A percentile compares a stretch with the other conserved stretches of the same genome.
Conservation (phyloP, 2,888 invertebrate genomes). For the Chouioia cunea region DNA sequence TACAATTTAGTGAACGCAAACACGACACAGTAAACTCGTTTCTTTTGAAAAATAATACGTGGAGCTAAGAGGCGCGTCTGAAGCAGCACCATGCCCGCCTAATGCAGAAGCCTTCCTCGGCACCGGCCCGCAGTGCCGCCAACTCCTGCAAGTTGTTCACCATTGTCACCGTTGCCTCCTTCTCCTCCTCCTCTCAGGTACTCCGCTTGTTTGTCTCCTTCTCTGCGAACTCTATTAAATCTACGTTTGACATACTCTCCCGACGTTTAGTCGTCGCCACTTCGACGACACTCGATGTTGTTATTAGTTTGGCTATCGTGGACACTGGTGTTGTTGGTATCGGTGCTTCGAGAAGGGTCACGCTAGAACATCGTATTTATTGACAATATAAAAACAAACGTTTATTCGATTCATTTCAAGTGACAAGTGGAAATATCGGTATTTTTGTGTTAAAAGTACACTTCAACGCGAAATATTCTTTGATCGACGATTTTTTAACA, state of each 20-base stretch:
- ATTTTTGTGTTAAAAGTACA: too few relatives aligned
- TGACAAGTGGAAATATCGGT: too few relatives aligned
- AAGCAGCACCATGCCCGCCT: slow-evolving; percentile 72
- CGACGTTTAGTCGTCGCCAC: slow-evolving; percentile 20
- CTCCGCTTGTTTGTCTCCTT: slow-evolving; percentile 36
- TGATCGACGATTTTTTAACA: too few relatives aligned
- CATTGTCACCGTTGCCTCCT: slow-evolving; percentile 40
- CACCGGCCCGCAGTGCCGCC: slow-evolving; percentile 1
- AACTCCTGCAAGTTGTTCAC: slow-evolving; percentile 4
- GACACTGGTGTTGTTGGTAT: slow-evolving; percentile 26
- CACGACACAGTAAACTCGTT: too few relatives aligned
- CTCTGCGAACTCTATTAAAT: slow-evolving; percentile 63
- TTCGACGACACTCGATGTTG: slow-evolving; percentile 31
- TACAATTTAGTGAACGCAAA: too few relatives aligned
- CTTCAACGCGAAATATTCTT: too few relatives aligned
- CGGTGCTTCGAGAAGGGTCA: not conserved
- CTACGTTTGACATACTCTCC: slow-evolving; percentile 55
- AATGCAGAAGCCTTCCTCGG: slow-evolving; percentile 67
- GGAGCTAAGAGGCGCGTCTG: slow-evolving; percentile 64
- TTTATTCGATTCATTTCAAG: too few relatives aligned
- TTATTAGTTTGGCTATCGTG: slow-evolving; percentile 38
- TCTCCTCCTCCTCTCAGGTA: slow-evolving; percentile 57
- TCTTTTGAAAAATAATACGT: too few relatives aligned
- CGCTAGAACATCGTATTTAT: too few relatives aligned
- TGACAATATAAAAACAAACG: too few relatives aligned